Evolutionary conservation across 1,140 invertebrate genomes (phyloP).

Genomic region (Vanessa tameamea): DNA sequence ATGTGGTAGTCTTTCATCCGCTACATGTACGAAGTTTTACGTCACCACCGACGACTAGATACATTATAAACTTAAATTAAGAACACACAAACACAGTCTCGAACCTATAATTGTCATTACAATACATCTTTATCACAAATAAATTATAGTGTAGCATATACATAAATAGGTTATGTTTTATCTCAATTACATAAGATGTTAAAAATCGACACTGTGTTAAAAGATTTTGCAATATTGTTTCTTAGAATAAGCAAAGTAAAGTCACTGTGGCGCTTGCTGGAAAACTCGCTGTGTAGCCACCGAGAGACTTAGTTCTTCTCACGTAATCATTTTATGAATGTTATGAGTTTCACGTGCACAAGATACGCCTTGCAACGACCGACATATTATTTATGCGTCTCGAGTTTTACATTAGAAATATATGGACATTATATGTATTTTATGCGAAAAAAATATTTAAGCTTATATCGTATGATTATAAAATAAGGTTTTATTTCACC

Average conservation of each 20-base stretch:
- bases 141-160: too few relatives aligned
- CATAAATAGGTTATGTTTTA: too few relatives aligned
- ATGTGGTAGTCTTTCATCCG: too few relatives aligned
- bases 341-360: conserved; percentile 65
- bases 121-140: too few relatives aligned
- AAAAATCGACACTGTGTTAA: background rate
- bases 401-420: conserved; percentile 21
- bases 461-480: background rate
- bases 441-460: background rate
- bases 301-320: conserved; percentile 50
- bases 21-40: too few relatives aligned
- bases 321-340: conserved; percentile 72
- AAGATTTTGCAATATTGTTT: background rate
- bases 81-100: too few relatives aligned
- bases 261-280: conserved; percentile 12
- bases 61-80: too few relatives aligned
- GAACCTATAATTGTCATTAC: too few relatives aligned
- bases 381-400: conserved; percentile 53
- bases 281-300: conserved; percentile 27
- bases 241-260: background rate
- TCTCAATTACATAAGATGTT: background rate
- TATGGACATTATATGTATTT: conserved; percentile 19
- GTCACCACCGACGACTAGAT: too few relatives aligned
- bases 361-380: conserved; percentile 55
- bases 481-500: background rate